These are phyloP conservation scores for Bombus balteatus DNA, from an alignment of 1,140 invertebrate species.

Conservation along the genomic window DNA sequence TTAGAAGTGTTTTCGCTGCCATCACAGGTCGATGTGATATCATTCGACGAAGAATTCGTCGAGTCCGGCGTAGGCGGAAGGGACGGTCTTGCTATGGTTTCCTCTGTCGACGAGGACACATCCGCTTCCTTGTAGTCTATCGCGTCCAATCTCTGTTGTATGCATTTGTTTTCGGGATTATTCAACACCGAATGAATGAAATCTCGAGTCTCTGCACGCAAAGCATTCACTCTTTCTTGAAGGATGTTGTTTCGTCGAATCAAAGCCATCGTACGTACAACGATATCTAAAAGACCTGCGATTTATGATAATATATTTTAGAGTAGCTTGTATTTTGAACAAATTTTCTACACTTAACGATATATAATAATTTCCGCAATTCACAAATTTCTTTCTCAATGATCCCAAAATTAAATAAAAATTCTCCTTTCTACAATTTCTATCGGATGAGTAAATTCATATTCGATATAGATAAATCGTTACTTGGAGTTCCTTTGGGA, in stretches of 20 bases:
- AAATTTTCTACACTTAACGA: not conserved
- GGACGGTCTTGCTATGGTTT: slow-evolving; percentile 13
- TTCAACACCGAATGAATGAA: slow-evolving; percentile 79
- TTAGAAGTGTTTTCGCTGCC: slow-evolving; percentile 19
- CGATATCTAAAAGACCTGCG: slow-evolving; percentile 80
- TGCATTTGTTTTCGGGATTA: slow-evolving; percentile 75
- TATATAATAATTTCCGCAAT: not conserved
- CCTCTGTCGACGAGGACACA: slow-evolving; percentile 41
- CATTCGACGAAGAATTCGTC: slow-evolving; percentile 17
- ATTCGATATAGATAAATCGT: not conserved
- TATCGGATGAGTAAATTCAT: not conserved
- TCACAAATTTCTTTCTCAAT: too few species aligned
- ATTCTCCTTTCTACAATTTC: not conserved
- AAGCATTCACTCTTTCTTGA: slow-evolving; percentile 78
- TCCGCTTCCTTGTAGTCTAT: slow-evolving; percentile 21
- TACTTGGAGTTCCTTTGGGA: too few species aligned
- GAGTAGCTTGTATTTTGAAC: not conserved
- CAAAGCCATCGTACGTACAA: slow-evolving; percentile 81
- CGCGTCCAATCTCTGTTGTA: slow-evolving; percentile 29
- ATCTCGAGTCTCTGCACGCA: slow-evolving; percentile 80
- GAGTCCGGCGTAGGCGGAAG: not conserved
- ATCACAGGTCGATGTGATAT: slow-evolving; percentile 10
- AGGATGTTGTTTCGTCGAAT: slow-evolving; percentile 81
- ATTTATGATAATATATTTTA: not conserved
- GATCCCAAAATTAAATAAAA: not conserved